Evolutionary conservation across 2,113 vertebrate species (phyloP).

Genomic region (Eulemur macaco): DNA sequence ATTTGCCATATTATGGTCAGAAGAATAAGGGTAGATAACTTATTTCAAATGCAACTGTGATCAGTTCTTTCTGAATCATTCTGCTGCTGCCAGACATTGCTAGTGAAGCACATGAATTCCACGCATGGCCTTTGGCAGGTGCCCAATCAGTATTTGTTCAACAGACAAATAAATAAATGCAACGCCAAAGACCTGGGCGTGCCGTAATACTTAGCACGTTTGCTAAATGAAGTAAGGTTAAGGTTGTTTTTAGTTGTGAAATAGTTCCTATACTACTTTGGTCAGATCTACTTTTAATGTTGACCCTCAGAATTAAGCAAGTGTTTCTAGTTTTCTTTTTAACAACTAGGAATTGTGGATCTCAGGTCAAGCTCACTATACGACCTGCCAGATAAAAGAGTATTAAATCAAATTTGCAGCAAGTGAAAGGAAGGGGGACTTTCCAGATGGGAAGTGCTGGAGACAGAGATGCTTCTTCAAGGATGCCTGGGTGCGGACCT

Average conservation of each 20-base stretch:
- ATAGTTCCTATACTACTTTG: not conserved
- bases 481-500: fast-evolving
- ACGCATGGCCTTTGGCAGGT: fast-evolving
- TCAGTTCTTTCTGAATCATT: not conserved
- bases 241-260: not conserved
- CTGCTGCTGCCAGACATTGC: not conserved
- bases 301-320: not conserved
- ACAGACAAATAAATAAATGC: not conserved
- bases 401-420: not conserved
- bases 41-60: not conserved
- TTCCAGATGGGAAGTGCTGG: not conserved
- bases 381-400: not conserved
- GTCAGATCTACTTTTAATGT: not conserved
- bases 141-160: not conserved
- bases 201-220: not conserved
- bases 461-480: not conserved
- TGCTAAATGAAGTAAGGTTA: not conserved
- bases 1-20: not conserved
- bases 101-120: fast-evolving
- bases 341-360: not conserved
- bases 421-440: not conserved
- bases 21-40: not conserved
- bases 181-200: not conserved
- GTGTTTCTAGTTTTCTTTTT: not conserved
- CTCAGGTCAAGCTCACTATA: not conserved